A percentile compares a stretch with the other conserved stretches of the same genome.
Conservation (phyloP, 2,797 vertebrate species). For the Ptychobarbus kaznakovi region DNA sequence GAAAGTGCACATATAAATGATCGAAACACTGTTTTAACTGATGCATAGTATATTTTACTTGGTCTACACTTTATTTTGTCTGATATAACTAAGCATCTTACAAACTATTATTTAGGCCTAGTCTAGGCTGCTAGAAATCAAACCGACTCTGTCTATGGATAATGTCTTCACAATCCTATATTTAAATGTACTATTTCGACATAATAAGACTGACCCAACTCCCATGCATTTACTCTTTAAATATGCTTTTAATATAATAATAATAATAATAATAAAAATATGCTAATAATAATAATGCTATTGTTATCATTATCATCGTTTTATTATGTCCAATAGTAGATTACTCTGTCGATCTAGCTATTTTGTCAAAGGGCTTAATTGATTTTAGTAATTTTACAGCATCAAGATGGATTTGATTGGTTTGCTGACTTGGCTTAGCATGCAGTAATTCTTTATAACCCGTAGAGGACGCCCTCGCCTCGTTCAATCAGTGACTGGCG, state of each 20-base stretch:
- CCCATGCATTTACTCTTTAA: not conserved
- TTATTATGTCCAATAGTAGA: not conserved
- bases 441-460: constrained; percentile 65
- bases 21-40: not conserved
- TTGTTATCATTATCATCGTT: not conserved
- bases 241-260: not conserved
- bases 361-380: not conserved
- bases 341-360: not conserved
- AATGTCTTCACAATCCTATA: not conserved
- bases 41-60: not conserved
- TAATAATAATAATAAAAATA: not conserved
- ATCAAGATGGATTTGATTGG: not conserved
- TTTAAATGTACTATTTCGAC: not conserved
- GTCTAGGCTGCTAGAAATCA: not conserved
- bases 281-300: not conserved
- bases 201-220: not conserved
- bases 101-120: not conserved
- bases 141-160: not conserved
- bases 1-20: not conserved
- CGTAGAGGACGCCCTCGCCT: constrained; percentile 75
- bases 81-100: not conserved
- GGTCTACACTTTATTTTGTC: not conserved
- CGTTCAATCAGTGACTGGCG: constrained; percentile 9
- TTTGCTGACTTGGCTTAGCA: not conserved
- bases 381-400: not conserved